Evolutionary conservation across 2,113 vertebrate species (phyloP).

Genomic region (Poeciliopsis retropinna): DNA sequence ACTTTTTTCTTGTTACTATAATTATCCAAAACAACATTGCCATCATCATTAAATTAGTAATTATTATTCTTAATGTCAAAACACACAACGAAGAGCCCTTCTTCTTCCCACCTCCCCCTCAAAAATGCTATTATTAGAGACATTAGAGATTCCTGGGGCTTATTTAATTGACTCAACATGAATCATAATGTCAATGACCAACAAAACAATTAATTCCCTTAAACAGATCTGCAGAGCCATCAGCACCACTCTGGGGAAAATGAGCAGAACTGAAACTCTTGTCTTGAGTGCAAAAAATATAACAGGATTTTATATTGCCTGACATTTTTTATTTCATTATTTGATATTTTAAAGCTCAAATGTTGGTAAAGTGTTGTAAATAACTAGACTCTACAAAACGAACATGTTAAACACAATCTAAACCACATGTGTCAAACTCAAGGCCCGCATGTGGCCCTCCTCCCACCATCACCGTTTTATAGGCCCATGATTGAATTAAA

Average conservation of each 20-base stretch:
- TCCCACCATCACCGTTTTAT: too few species aligned
- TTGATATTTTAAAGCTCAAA: too few species aligned
- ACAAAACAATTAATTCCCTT: not conserved
- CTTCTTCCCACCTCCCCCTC: constrained; percentile 3
- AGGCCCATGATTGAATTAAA: too few species aligned
- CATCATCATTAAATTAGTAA: constrained; percentile 20
- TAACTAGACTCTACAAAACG: too few species aligned
- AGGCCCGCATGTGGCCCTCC: too few species aligned
- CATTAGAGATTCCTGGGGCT: constrained; percentile 22
- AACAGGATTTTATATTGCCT: not conserved
- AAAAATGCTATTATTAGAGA: constrained; percentile 54
- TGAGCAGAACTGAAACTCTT: not conserved
- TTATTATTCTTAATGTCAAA: constrained; percentile 20
- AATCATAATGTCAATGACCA: too few species aligned
- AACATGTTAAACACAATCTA: too few species aligned
- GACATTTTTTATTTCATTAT: too few species aligned
- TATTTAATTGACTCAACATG: too few species aligned
- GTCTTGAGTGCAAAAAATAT: not conserved
- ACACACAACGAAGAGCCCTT: not conserved
- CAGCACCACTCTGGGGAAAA: constrained; percentile 7
- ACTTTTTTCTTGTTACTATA: not conserved
- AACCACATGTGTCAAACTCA: too few species aligned
- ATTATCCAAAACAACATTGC: not conserved
- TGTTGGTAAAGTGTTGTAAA: too few species aligned
- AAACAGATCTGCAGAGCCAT: constrained; percentile 24